These are phyloP conservation scores for Onychostoma macrolepis DNA, from an alignment of 2,113 vertebrate genomes.

Conservation along the genomic window DNA sequence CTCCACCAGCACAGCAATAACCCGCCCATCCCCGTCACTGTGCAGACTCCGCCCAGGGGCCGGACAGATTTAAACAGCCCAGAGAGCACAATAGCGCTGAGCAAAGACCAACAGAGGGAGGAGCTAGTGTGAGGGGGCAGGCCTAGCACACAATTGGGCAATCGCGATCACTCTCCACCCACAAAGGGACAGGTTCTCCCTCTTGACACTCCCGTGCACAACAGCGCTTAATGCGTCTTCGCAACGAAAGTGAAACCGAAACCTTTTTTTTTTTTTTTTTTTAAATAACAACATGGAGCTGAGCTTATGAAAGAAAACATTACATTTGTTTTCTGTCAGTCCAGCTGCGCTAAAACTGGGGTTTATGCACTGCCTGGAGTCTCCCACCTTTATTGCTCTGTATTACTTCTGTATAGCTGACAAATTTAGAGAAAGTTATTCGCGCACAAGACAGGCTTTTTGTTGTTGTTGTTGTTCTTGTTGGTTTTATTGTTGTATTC, in stretches of 20 bases:
- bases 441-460: conserved; percentile 49
- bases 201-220: conserved; percentile 76
- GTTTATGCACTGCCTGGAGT: conserved; percentile 26
- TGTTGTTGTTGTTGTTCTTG: conserved; percentile 16
- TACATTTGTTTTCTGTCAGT: conserved; percentile 69
- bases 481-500: conserved; percentile 12
- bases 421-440: conserved; percentile 43
- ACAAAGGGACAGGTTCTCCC: conserved; percentile 41
- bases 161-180: conserved; percentile 3
- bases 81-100: conserved; percentile 85
- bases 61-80: conserved; percentile 72
- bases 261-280: not conserved
- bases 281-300: conserved; percentile 58
- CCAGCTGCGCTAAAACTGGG: conserved; percentile 26
- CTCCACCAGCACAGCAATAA: conserved; percentile 92
- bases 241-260: conserved; percentile 40
- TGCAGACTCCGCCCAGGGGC: conserved; percentile 47
- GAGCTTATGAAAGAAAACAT: conserved; percentile 78
- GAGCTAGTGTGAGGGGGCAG: conserved; percentile 81
- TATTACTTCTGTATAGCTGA: conserved; percentile 49
- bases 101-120: conserved; percentile 83
- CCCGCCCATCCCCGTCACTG: conserved; percentile 37
- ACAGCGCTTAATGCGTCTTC: conserved; percentile 55
- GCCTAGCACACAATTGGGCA: conserved; percentile 11
- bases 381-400: conserved; percentile 27